Conservation (phyloP, 2,888 invertebrate species). For the Nomada hirtipes region DNA sequence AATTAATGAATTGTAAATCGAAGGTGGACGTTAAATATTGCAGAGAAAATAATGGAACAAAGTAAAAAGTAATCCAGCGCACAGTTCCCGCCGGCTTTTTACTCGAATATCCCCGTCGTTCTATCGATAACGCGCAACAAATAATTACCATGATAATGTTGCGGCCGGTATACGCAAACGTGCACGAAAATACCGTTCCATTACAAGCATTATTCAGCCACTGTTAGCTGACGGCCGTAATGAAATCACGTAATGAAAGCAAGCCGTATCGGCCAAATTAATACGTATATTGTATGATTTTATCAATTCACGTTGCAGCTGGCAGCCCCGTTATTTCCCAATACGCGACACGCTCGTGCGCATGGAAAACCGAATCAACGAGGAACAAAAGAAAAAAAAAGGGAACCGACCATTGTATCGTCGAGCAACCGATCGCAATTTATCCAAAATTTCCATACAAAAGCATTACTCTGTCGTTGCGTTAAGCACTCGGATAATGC, state of each 20-base stretch:
- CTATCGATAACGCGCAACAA: conserved; percentile 18
- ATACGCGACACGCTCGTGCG: neutral
- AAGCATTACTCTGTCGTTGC: conserved; percentile 7
- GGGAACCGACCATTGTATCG: neutral
- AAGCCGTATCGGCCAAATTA: conserved; percentile 41
- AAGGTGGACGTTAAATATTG: neutral
- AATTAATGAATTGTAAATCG: neutral
- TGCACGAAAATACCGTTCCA: conserved; percentile 42
- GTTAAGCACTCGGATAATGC: neutral
- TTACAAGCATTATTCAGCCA: conserved; percentile 57
- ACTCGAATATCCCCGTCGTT: neutral
- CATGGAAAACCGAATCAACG: neutral
- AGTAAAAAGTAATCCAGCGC: neutral
- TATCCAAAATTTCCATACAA: conserved; percentile 2
- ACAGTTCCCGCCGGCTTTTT: neutral
- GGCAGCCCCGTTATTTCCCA: conserved; percentile 36
- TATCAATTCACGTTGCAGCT: conserved; percentile 45
- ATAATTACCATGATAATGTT: conserved; percentile 50
- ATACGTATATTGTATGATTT: conserved; percentile 48
- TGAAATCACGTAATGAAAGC: conserved; percentile 55
- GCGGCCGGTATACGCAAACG: conserved; percentile 11
- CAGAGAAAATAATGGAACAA: neutral
- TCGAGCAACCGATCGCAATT: conserved; percentile 4
- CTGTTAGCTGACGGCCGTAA: conserved; percentile 36
- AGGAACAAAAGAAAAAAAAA: neutral